A percentile compares a stretch with the other conserved stretches of the same genome.
Evolutionary conservation across 1,140 invertebrate genomes (phyloP).

Genomic region (Penaeus chinensis): DNA sequence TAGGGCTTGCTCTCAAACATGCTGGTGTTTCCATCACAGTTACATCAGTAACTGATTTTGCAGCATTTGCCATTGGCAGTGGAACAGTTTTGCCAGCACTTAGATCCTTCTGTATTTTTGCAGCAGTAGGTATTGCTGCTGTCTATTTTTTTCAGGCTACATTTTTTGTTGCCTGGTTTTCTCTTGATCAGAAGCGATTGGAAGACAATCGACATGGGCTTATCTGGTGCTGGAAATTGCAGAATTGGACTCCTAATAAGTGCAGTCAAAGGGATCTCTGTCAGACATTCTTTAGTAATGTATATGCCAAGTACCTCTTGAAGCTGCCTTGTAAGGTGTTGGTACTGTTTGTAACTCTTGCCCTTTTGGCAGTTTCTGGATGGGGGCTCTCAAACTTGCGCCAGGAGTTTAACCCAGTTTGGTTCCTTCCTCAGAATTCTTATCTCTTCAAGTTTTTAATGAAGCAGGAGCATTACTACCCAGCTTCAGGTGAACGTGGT

Average conservation of each 20-base stretch:
- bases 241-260: conserved; percentile 69
- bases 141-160: conserved; percentile 73
- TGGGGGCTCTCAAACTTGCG: conserved; percentile 70
- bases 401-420: conserved; percentile 73
- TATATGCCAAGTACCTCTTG: conserved; percentile 70
- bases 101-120: conserved; percentile 71
- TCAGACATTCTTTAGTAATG: conserved; percentile 69
- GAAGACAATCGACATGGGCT: conserved; percentile 70
- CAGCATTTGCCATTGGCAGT: conserved; percentile 77
- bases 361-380: conserved; percentile 64
- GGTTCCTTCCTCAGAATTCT: conserved; percentile 71
- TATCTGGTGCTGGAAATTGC: conserved; percentile 67
- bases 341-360: conserved; percentile 68
- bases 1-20: conserved; percentile 71
- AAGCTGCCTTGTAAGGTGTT: conserved; percentile 67
- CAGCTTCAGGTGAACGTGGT: conserved; percentile 66
- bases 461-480: conserved; percentile 50
- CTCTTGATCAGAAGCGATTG: conserved; percentile 72
- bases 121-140: conserved; percentile 71
- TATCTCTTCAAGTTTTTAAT: conserved; percentile 59
- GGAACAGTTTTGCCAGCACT: conserved; percentile 72
- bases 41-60: conserved; percentile 77
- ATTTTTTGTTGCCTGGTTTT: conserved; percentile 73
- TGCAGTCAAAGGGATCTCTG: conserved; percentile 71
- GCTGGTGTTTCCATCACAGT: conserved; percentile 79